Conservation (phyloP, 2,888 invertebrate genomes). For the Physocephala rufipes region DNA sequence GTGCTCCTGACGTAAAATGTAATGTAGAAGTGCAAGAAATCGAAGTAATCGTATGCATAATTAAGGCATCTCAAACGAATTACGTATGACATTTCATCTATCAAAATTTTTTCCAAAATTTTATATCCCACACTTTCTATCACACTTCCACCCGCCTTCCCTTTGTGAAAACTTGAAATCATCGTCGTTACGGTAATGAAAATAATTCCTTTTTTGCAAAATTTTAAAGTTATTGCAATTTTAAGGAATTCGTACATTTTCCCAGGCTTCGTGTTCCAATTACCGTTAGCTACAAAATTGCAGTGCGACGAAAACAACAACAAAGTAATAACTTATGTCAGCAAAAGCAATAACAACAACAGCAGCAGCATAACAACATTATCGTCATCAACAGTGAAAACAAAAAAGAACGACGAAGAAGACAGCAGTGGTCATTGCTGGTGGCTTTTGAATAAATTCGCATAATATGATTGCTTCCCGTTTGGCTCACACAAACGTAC, state of each 20-base stretch:
- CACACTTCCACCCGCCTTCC: too few relatives aligned
- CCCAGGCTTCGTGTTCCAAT: slow-evolving; percentile 3
- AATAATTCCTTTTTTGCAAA: slow-evolving; percentile 5
- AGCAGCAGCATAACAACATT: not conserved
- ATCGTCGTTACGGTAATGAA: too few relatives aligned
- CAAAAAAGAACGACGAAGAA: not conserved
- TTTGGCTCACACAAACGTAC: not conserved
- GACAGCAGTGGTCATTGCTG: slow-evolving; percentile 9
- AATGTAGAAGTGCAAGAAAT: too few relatives aligned
- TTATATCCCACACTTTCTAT: too few relatives aligned
- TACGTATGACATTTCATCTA: too few relatives aligned
- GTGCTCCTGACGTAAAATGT: too few relatives aligned
- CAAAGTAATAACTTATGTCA: not conserved
- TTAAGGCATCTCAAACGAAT: too few relatives aligned
- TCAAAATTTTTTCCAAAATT: too few relatives aligned
- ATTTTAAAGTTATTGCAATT: slow-evolving; percentile 1
- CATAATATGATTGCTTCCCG: slow-evolving; percentile 4
- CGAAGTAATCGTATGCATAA: too few relatives aligned
- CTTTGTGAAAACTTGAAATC: too few relatives aligned
- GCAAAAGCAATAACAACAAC: not conserved
- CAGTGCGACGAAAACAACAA: not conserved
- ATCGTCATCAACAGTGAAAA: not conserved
- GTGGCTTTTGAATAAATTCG: slow-evolving; percentile 22
- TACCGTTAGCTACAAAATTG: slow-evolving; percentile 14
- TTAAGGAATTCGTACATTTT: slow-evolving; percentile 7